Evolutionary conservation across 2,113 vertebrate species (phyloP), one percentile per base, ranked within the genome.

Genomic region (Platysteira castanea): DNA sequence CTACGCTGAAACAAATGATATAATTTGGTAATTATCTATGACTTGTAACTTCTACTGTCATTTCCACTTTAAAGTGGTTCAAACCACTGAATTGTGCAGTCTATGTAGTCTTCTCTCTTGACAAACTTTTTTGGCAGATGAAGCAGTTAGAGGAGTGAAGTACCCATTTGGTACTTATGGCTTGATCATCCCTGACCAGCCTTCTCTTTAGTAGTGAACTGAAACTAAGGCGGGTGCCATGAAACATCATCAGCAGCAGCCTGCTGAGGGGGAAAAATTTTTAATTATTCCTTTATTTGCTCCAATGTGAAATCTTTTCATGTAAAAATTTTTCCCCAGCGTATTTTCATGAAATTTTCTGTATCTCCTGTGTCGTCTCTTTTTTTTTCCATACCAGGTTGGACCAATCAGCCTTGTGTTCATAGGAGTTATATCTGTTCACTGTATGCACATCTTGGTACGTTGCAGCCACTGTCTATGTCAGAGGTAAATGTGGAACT

Each of bases 361-460:
- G 27, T 70, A 71, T 73, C 33, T 67, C 7, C 37, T 30, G 1
- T 91, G 20, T 91, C 2, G 2, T 90, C 12, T 8, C 13, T 84
- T 90, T 77, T 80, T 80, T 37, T 70, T 60, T 19, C 35, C 27
- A 33, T 93, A 7, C 84, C 60, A 99, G 98, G 78, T 99, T 61
- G 99, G 99, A 87, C 99, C 99, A 46, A 87, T 99, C 92, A 99
- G 98, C 97, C 98, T 99, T 93, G 95, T 99, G 65, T 81, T 99
- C 95, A 99, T 99, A 97, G 99, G 98, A 74, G 77, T 99, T 87
- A 94, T 99, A 91, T 99, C 98, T 77, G 97, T 99, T 89, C 98
- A 99, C 79, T 99, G 99, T 98, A 99, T 99, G 99, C 98, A 99
- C 97, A 98, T 99, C 94, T 97, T 99, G 97, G 99, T 99, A 95